These are phyloP conservation scores for Coelinius sp. DNA, from an alignment of 2,888 invertebrate species.

Conservation along the genomic window DNA sequence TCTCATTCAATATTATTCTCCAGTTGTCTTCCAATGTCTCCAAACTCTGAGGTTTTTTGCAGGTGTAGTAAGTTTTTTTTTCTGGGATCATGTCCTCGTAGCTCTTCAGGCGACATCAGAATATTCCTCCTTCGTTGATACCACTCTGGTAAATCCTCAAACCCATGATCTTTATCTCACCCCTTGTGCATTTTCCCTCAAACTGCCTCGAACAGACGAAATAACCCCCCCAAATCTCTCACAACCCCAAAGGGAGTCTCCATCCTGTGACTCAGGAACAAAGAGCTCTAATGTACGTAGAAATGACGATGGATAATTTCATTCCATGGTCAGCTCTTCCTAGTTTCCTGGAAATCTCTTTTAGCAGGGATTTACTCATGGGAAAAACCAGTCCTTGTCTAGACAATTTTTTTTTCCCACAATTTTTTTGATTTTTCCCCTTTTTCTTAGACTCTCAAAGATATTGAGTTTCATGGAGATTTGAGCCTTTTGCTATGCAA, in stretches of 20 bases:
- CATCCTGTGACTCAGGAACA: slow-evolving; percentile 34
- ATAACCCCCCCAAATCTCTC: neutral
- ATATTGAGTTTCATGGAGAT: neutral
- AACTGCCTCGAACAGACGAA: neutral
- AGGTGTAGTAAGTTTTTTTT: neutral
- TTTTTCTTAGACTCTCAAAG: slow-evolving; percentile 20
- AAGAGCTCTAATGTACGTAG: slow-evolving; percentile 44
- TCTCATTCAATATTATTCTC: neutral
- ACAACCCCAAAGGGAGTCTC: neutral
- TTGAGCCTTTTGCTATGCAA: neutral
- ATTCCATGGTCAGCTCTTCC: slow-evolving; percentile 17
- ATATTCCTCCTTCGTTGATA: slow-evolving; percentile 1
- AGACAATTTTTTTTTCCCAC: slow-evolving; percentile 29
- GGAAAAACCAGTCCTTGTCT: neutral
- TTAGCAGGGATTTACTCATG: neutral
- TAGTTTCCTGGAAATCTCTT: slow-evolving; percentile 6
- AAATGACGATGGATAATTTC: slow-evolving; percentile 44
- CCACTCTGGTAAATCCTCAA: slow-evolving; percentile 41
- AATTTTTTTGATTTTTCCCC: slow-evolving; percentile 1
- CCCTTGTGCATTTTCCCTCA: neutral
- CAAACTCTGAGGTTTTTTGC: neutral
- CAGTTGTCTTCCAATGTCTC: neutral
- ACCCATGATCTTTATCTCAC: slow-evolving; percentile 42
- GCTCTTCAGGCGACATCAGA: slow-evolving; percentile 24
- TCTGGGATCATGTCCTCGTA: no score